These are phyloP conservation scores for Gobio gobio DNA, from an alignment of 2,113 vertebrate genomes.

Conservation along the genomic window DNA sequence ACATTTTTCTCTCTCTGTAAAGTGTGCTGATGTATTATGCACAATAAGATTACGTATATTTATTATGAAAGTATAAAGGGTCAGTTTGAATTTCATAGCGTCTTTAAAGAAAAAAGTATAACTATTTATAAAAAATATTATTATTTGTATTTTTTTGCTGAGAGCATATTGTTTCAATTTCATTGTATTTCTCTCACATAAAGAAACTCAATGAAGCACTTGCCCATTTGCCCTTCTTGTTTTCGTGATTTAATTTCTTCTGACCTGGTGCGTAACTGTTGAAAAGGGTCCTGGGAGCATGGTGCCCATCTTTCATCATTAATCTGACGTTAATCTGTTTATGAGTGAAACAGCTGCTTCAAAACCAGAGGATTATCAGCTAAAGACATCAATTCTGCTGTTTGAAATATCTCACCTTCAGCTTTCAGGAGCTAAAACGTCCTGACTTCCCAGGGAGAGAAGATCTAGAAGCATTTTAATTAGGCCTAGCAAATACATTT, in stretches of 20 bases:
- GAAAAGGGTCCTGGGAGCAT: background rate
- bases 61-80: too few relatives aligned
- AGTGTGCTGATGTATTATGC: background rate
- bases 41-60: background rate
- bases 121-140: background rate
- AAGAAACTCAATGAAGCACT: background rate
- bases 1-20: background rate
- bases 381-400: conserved; percentile 43
- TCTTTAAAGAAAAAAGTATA: background rate
- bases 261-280: background rate
- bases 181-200: background rate
- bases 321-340: conserved; percentile 39
- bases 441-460: background rate
- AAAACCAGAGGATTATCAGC: conserved; percentile 43
- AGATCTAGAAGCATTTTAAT: background rate
- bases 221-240: background rate
- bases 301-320: conserved; percentile 13
- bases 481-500: background rate
- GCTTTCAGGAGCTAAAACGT: background rate
- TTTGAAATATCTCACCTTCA: conserved; percentile 20
- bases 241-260: background rate
- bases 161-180: background rate
- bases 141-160: background rate
- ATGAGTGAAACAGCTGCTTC: conserved; percentile 46
- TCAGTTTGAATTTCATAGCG: background rate